These are phyloP conservation scores for Pachycephala philippinensis DNA, from an alignment of 2,113 vertebrate species.

Conservation along the genomic window DNA sequence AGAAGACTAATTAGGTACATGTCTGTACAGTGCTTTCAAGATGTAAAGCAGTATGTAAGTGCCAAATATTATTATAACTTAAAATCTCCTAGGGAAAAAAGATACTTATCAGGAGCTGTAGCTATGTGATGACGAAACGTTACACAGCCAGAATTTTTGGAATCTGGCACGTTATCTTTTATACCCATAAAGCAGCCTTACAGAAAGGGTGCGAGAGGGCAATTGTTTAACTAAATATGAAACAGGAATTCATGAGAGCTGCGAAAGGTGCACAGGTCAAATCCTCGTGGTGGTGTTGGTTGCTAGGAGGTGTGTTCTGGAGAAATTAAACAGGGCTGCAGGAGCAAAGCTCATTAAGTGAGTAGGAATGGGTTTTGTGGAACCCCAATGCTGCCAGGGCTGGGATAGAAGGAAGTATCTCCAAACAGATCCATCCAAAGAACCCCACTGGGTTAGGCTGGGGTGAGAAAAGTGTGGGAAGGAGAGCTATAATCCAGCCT, in stretches of 20 bases:
- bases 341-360: background rate
- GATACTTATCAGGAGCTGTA: background rate
- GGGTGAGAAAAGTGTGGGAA: background rate
- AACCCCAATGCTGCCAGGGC: background rate
- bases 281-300: background rate
- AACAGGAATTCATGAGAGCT: background rate
- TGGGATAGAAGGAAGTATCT: background rate
- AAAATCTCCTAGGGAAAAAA: background rate
- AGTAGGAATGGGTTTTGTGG: background rate
- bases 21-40: background rate
- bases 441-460: background rate
- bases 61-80: background rate
- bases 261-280: background rate
- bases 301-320: background rate
- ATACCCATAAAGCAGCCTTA: background rate
- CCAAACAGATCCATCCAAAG: background rate
- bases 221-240: background rate
- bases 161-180: background rate
- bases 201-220: background rate
- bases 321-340: background rate
- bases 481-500: background rate
- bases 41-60: background rate
- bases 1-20: background rate
- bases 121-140: background rate
- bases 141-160: background rate